Conservation (phyloP, 2,113 vertebrate genomes). For the Ictidomys tridecemlineatus region DNA sequence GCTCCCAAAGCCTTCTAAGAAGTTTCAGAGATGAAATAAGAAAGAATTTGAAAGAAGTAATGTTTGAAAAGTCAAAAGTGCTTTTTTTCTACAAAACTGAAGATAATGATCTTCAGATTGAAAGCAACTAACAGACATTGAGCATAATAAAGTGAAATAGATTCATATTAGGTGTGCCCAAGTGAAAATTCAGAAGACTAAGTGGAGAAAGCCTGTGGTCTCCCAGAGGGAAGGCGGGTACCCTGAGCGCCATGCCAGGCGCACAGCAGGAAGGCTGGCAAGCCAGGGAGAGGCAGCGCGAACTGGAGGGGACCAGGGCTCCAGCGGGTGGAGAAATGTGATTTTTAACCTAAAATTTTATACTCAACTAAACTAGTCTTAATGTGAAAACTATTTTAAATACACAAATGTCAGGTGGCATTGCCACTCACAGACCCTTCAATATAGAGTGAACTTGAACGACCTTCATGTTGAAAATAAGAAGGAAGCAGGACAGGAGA, state of each 20-base stretch:
- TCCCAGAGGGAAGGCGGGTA: not conserved
- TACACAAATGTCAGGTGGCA: not conserved
- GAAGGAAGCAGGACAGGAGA: not conserved
- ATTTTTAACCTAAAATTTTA: not conserved
- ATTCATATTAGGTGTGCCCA: not conserved
- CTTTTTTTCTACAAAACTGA: not conserved
- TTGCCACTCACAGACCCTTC: not conserved
- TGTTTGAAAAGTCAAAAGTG: not conserved
- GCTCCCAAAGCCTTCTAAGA: not conserved
- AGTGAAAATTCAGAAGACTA: not conserved
- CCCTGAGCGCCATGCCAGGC: not conserved
- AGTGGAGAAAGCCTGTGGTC: not conserved
- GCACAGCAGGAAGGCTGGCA: not conserved
- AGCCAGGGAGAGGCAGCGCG: not conserved
- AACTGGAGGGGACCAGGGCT: too few species aligned
- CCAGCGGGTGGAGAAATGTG: not conserved
- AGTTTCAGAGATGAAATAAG: not conserved
- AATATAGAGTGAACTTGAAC: not conserved
- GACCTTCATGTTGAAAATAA: not conserved
- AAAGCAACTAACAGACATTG: not conserved
- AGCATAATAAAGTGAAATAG: not conserved
- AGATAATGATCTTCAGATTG: not conserved
- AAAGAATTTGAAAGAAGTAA: not conserved
- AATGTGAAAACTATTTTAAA: not conserved
- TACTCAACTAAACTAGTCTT: not conserved